Conservation (phyloP, 2,113 vertebrate genomes). For the Nannobrachium achirus region DNA sequence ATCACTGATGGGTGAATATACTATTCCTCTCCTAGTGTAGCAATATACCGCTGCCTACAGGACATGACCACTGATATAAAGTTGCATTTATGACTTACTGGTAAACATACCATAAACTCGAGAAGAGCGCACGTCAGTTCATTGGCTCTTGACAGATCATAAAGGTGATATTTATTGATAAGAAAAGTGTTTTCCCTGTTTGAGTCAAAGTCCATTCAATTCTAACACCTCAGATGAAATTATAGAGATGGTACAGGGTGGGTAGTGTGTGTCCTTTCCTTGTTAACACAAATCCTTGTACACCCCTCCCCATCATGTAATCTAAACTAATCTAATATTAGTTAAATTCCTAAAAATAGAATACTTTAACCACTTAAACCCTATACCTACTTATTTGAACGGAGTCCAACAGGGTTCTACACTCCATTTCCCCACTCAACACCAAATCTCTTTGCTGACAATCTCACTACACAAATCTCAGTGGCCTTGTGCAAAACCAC, state of each 20-base stretch:
- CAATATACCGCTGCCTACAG: background rate
- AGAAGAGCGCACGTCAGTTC: background rate
- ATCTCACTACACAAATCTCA: too few relatives aligned
- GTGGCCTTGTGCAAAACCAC: too few relatives aligned
- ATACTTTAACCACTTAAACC: too few relatives aligned
- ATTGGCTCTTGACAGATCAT: conserved; percentile 27
- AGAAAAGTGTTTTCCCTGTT: background rate
- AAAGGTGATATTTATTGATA: background rate
- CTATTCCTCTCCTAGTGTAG: background rate
- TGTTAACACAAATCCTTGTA: background rate
- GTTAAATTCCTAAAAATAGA: background rate
- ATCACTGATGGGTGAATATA: background rate
- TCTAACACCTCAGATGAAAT: background rate
- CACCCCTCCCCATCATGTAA: background rate
- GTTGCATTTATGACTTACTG: conserved; percentile 17
- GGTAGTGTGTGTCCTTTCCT: background rate
- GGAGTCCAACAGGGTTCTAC: too few relatives aligned
- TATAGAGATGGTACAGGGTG: too few relatives aligned
- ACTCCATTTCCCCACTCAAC: too few relatives aligned
- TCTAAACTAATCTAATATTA: background rate
- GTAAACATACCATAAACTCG: conserved; percentile 1
- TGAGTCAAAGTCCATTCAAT: conserved; percentile 34
- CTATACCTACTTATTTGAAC: too few relatives aligned
- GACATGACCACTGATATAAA: conserved; percentile 19
- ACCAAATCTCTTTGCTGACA: too few relatives aligned